Conservation (phyloP, 2,113 vertebrate species). For the Malaclemys terrapin region DNA sequence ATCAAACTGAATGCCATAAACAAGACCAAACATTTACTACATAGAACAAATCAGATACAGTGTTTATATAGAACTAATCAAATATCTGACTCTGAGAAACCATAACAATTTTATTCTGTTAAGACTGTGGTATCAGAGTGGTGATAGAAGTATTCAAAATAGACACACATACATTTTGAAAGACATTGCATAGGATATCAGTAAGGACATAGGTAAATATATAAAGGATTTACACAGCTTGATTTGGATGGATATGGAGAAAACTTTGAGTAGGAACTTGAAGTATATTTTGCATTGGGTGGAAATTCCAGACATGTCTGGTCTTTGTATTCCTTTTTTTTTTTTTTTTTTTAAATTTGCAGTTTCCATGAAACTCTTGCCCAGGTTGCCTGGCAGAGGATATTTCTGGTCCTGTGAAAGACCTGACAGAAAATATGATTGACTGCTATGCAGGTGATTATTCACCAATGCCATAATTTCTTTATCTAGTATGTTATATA, state of each 20-base stretch:
- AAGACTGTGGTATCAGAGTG: background rate
- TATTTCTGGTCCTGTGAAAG: background rate
- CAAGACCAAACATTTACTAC: background rate
- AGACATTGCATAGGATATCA: background rate
- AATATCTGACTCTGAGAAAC: background rate
- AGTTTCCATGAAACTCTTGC: background rate
- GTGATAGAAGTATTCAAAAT: background rate
- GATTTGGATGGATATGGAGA: background rate
- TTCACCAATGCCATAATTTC: background rate
- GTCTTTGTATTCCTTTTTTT: background rate
- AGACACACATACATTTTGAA: fast-evolving
- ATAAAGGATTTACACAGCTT: background rate
- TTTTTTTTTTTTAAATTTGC: background rate
- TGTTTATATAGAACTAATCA: background rate
- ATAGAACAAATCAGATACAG: background rate
- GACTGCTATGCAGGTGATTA: background rate
- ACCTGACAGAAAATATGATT: background rate
- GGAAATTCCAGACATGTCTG: background rate
- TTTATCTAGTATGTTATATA: background rate
- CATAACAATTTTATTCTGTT: fast-evolving
- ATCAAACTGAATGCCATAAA: background rate
- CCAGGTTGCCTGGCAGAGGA: background rate
- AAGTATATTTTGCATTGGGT: background rate
- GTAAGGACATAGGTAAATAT: background rate
- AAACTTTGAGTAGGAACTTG: background rate